Percentiles rank a stretch among this genome's conserved stretches.
Evolutionary conservation across 2,797 vertebrate species (phyloP).

Genomic region (Helostoma temminkii): DNA sequence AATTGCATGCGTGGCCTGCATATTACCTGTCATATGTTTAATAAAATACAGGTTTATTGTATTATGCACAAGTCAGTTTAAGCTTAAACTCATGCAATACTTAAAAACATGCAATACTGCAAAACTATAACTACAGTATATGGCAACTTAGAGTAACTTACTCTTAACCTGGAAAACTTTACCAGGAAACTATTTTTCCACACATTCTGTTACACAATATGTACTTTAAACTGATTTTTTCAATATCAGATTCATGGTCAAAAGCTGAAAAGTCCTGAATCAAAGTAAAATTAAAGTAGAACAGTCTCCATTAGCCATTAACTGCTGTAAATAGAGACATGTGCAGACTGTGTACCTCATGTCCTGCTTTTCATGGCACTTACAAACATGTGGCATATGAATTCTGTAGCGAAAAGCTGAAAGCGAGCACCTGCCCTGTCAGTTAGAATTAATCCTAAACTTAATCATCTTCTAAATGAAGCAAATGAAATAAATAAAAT

Average conservation of each 20-base stretch:
- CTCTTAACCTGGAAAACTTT: no score
- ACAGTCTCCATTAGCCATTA: constrained; percentile 33
- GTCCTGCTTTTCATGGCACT: constrained; percentile 45
- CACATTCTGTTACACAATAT: background rate
- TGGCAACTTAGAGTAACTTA: background rate
- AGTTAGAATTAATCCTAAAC: constrained; percentile 43
- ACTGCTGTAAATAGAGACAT: constrained; percentile 46
- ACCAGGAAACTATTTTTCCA: background rate
- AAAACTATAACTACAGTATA: background rate
- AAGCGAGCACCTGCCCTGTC: constrained; percentile 46
- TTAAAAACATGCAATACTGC: no score
- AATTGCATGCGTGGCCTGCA: background rate
- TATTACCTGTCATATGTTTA: background rate
- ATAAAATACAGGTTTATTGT: background rate
- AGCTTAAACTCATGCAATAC: no score
- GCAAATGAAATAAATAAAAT: constrained; percentile 26
- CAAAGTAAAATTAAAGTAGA: background rate
- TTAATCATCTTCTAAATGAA: constrained; percentile 36
- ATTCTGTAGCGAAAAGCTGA: constrained; percentile 42
- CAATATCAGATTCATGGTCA: background rate
- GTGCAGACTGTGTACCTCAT: constrained; percentile 30
- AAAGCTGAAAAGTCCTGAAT: constrained; percentile 33
- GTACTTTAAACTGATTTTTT: background rate
- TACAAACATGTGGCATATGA: constrained; percentile 43
- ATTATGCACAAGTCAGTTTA: background rate